phyloP scores from a whole-genome alignment of 2,888 invertebrate genomes.

The Cactoblastis cactorum region DNA sequence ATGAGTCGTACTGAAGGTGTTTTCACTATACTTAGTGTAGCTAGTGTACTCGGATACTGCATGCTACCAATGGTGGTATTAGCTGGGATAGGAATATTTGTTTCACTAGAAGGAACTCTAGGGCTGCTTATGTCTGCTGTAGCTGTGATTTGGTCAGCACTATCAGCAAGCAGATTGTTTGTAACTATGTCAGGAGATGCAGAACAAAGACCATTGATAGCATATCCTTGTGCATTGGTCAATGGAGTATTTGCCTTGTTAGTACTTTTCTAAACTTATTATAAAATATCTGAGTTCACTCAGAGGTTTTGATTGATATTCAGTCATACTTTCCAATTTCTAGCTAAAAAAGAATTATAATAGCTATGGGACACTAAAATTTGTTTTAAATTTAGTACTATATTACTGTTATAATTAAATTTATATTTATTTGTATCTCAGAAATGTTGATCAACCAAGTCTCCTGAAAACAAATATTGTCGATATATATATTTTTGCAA shows the following conservation, averaged over 20 bases:
- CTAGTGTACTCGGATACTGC: constrained; percentile 95
- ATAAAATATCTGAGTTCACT: neutral
- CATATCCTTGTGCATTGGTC: constrained; percentile 95
- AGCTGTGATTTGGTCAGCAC: constrained; percentile 92
- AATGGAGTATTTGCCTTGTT: constrained; percentile 96
- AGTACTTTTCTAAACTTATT: constrained; percentile 86
- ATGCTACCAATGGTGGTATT: constrained; percentile 94
- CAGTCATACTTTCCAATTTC: too few relatives aligned
- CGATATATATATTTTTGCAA: too few relatives aligned
- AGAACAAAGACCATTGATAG: constrained; percentile 90
- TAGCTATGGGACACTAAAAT: too few relatives aligned
- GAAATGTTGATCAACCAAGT: too few relatives aligned
- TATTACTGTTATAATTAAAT: too few relatives aligned
- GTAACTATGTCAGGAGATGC: constrained; percentile 93
- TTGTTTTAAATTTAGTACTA: too few relatives aligned
- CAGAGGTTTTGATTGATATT: too few relatives aligned
- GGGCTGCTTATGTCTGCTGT: constrained; percentile 84
- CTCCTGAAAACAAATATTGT: too few relatives aligned
- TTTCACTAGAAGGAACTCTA: constrained; percentile 85
- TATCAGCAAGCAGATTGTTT: constrained; percentile 95
- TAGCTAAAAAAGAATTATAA: too few relatives aligned
- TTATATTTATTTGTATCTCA: too few relatives aligned
- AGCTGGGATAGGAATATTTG: constrained; percentile 87
- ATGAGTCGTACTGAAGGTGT: constrained; percentile 86
- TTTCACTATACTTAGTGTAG: constrained; percentile 88